Evolutionary conservation across 2,888 invertebrate genomes (phyloP).

Genomic region (Hemicrepidius hirtus): DNA sequence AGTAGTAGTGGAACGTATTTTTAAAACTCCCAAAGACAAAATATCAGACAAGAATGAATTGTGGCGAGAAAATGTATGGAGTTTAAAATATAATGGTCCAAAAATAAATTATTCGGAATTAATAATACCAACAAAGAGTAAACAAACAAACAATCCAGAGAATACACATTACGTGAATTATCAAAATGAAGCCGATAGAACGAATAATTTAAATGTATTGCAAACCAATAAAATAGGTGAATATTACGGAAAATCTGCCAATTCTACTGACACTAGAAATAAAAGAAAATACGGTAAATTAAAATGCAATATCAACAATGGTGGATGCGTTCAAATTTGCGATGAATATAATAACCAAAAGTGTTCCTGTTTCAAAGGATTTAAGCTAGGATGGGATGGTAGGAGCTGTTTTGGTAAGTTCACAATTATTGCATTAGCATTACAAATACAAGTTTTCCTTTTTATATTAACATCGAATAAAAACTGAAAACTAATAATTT

Average conservation of each 20-base stretch:
- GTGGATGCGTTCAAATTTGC: slow-evolving; percentile 73
- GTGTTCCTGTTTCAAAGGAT: slow-evolving; percentile 73
- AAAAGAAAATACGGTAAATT: not conserved
- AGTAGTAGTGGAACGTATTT: not conserved
- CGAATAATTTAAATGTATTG: not conserved
- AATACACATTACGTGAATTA: not conserved
- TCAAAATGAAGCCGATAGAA: not conserved
- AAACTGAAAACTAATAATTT: not conserved
- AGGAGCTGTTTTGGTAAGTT: slow-evolving; percentile 70
- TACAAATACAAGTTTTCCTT: too few relatives aligned
- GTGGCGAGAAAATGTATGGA: not conserved
- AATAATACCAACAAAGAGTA: not conserved
- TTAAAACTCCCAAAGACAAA: slow-evolving; percentile 1
- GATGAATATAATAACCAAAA: slow-evolving; percentile 67
- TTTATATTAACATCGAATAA: not conserved
- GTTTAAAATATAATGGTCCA: not conserved
- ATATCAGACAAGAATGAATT: not conserved
- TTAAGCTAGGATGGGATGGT: slow-evolving; percentile 67
- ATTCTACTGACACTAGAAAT: not conserved
- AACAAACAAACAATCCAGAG: not conserved
- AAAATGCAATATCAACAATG: slow-evolving; percentile 64
- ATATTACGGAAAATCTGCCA: too few relatives aligned
- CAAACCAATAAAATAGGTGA: not conserved
- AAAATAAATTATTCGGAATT: not conserved
- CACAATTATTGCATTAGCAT: slow-evolving; percentile 60